These are phyloP conservation scores for Stenurella melanura DNA, from an alignment of 2,888 invertebrate genomes.

Conservation along the genomic window DNA sequence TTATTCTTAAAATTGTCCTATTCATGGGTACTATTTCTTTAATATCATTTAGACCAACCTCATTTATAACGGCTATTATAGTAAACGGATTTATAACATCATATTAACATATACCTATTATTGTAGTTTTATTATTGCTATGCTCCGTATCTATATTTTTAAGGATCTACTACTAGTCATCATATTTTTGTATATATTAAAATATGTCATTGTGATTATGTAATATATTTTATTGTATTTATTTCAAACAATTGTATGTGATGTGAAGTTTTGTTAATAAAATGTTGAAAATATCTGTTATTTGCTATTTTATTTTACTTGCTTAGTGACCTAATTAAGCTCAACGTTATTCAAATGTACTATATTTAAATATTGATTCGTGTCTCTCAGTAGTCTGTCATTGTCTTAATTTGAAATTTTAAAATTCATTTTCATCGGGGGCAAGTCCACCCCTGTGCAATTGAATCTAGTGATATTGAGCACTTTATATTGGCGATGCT, in stretches of 20 bases:
- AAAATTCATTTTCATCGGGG: not conserved
- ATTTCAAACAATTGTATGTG: slow-evolving; percentile 8
- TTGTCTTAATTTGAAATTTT: too few relatives aligned
- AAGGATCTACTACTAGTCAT: slow-evolving; percentile 37
- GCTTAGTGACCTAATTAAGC: not conserved
- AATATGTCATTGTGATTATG: not conserved
- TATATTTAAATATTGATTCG: too few relatives aligned
- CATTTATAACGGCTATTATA: not conserved
- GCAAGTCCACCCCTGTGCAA: not conserved
- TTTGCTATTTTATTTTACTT: not conserved
- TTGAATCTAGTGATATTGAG: not conserved
- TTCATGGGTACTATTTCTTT: not conserved
- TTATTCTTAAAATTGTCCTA: not conserved
- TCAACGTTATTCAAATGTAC: not conserved
- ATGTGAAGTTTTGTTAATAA: slow-evolving; percentile 32
- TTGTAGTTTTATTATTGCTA: slow-evolving; percentile 2
- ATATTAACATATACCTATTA: not conserved
- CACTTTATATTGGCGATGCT: not conserved
- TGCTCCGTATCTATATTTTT: not conserved
- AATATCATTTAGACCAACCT: too few relatives aligned
- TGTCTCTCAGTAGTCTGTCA: too few relatives aligned
- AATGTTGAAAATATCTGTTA: not conserved
- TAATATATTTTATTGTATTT: slow-evolving; percentile 7
- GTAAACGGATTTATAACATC: not conserved
- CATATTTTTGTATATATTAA: slow-evolving; percentile 32